Conservation (phyloP, 2,113 vertebrate genomes). For the Hiodon tergisus region DNA sequence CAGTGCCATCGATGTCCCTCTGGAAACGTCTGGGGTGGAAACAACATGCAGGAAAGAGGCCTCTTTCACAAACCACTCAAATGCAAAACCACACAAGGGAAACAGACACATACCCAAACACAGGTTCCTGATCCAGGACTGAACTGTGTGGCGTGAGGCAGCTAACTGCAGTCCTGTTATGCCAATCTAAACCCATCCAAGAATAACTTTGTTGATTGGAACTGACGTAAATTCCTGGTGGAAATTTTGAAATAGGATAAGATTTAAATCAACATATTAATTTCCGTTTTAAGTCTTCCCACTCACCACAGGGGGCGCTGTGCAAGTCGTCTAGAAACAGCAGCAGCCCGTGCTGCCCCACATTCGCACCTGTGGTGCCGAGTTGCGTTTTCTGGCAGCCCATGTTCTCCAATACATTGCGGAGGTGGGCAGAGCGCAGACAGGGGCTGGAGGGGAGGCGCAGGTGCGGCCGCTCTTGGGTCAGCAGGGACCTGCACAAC, state of each 20-base stretch:
- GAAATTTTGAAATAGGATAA: too few relatives aligned
- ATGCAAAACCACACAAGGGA: too few relatives aligned
- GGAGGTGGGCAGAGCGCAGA: slow-evolving; percentile 50
- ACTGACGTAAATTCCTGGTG: too few relatives aligned
- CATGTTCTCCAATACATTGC: slow-evolving; percentile 49
- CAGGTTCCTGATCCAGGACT: too few relatives aligned
- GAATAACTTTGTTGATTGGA: too few relatives aligned
- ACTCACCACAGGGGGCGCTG: slow-evolving; percentile 67
- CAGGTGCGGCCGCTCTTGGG: slow-evolving; percentile 45
- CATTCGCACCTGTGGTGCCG: background rate
- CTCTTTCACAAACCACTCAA: too few relatives aligned
- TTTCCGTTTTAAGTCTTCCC: background rate
- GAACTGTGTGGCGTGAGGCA: too few relatives aligned
- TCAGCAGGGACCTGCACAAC: slow-evolving; percentile 58
- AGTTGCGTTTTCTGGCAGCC: slow-evolving; percentile 21
- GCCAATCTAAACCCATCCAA: too few relatives aligned
- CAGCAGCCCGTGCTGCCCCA: slow-evolving; percentile 45
- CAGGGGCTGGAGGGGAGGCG: slow-evolving; percentile 48
- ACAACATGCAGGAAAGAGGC: background rate
- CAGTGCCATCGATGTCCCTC: slow-evolving; percentile 54
- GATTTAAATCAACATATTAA: too few relatives aligned
- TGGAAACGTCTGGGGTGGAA: slow-evolving; percentile 52
- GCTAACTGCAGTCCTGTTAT: too few relatives aligned
- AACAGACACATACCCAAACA: too few relatives aligned
- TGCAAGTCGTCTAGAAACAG: slow-evolving; percentile 78